Percentiles rank a stretch among this genome's conserved stretches.
These are phyloP conservation scores for Stomatorhinus ivindoensis DNA, from an alignment of 2,113 vertebrate genomes.

Conservation along the genomic window DNA sequence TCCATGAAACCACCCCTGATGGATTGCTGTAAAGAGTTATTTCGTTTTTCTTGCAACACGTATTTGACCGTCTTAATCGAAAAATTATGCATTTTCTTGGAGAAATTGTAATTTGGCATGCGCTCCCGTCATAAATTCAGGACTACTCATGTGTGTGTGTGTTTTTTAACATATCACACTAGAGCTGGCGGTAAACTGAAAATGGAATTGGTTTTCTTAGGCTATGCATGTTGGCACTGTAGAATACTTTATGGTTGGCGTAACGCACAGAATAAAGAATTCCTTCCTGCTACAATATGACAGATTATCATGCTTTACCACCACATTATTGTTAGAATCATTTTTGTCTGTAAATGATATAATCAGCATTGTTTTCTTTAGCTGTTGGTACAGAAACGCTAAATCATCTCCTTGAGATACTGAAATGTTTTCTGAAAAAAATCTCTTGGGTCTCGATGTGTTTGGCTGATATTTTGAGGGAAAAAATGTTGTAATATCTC, in stretches of 20 bases:
- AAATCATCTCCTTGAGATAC: conserved; percentile 6
- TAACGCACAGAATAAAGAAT: neutral
- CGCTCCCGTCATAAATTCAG: neutral
- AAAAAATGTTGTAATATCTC: conserved; percentile 10
- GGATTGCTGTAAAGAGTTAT: neutral
- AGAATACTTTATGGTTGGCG: neutral
- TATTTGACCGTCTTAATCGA: neutral
- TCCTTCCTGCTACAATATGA: neutral
- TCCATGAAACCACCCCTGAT: neutral
- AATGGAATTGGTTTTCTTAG: neutral
- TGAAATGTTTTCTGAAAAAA: conserved; percentile 14
- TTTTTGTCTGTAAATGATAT: conserved; percentile 1
- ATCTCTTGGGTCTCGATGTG: conserved; percentile 3
- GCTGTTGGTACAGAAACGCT: neutral
- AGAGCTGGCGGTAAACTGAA: neutral
- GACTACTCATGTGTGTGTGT: neutral
- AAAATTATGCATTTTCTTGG: neutral
- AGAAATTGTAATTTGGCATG: neutral
- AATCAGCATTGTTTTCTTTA: conserved; percentile 19
- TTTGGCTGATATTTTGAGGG: conserved; percentile 12
- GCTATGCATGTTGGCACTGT: neutral
- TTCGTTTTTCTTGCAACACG: neutral
- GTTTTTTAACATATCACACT: neutral
- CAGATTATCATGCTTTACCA: neutral
- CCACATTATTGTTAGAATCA: neutral